Evolutionary conservation across 1,140 invertebrate genomes (phyloP).

Genomic region (Micrasema minimum): DNA sequence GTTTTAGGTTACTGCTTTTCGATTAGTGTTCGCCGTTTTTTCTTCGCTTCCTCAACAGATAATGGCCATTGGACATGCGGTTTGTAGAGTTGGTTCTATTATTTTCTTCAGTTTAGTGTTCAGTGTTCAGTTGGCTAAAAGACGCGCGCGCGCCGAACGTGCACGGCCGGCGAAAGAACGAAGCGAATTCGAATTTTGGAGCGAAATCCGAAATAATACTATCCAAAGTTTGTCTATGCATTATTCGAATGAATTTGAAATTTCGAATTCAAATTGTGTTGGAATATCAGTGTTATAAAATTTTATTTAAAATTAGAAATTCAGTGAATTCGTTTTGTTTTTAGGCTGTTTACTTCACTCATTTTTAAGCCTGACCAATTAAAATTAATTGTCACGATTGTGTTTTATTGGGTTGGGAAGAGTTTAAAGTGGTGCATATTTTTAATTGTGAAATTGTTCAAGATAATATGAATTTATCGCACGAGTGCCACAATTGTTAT

Average conservation of each 20-base stretch:
- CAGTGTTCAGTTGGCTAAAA: slow-evolving; percentile 4
- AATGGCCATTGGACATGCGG: not conserved
- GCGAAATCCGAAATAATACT: slow-evolving; percentile 23
- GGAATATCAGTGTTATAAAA: not conserved
- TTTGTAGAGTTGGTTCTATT: not conserved
- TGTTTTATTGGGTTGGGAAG: not conserved
- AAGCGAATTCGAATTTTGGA: slow-evolving; percentile 30
- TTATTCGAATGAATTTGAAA: not conserved
- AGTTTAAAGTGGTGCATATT: no score
- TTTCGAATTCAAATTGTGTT: not conserved
- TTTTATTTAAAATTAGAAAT: not conserved
- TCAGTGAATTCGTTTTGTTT: not conserved
- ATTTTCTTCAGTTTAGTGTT: no score
- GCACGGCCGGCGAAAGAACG: slow-evolving; percentile 6
- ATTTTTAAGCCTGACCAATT: slow-evolving; percentile 21
- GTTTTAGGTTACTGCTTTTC: not conserved
- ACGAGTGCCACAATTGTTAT: not conserved
- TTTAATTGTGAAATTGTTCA: not conserved
- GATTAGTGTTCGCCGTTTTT: slow-evolving; percentile 1
- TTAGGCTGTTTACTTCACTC: not conserved
- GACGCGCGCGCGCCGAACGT: slow-evolving; percentile 23
- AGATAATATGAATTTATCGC: not conserved
- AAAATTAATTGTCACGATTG: slow-evolving; percentile 14
- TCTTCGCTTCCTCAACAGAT: slow-evolving; percentile 3
- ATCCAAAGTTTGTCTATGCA: not conserved